Percentiles rank a stretch among this genome's conserved stretches.
Conservation (phyloP, 2,888 invertebrate species). For the Lingula anatina region DNA sequence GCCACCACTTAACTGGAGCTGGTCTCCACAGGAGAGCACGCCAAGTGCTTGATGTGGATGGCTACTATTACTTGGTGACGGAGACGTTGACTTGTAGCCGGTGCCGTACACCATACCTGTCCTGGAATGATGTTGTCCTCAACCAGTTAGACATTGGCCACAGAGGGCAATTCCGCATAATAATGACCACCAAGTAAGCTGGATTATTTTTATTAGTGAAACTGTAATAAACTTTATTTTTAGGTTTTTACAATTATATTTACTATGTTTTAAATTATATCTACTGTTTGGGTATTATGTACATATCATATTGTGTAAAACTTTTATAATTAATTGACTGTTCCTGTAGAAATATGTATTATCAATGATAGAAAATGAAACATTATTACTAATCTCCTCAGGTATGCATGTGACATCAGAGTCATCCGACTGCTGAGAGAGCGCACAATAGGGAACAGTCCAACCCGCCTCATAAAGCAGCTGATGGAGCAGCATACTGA, state of each 20-base stretch:
- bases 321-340: no score
- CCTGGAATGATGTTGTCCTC: conserved; percentile 13
- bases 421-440: conserved; percentile 12
- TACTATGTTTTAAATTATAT: no score
- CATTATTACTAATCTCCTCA: no score
- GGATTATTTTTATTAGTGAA: no score
- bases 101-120: conserved; percentile 9
- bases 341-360: no score
- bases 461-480: conserved; percentile 11
- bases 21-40: conserved; percentile 11
- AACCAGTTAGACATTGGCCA: conserved; percentile 17
- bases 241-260: no score
- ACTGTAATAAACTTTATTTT: no score
- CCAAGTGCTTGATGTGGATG: conserved; percentile 17
- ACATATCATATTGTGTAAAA: no score
- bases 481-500: conserved; percentile 17
- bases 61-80: conserved; percentile 14
- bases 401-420: conserved; percentile 13
- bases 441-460: conserved; percentile 17
- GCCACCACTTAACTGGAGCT: conserved; percentile 11
- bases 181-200: conserved; percentile 15
- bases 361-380: no score
- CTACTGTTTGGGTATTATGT: no score
- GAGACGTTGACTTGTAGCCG: conserved; percentile 15
- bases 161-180: conserved; percentile 13